phyloP scores from a whole-genome alignment of 1,140 invertebrate genomes.

The Euura lappo region DNA sequence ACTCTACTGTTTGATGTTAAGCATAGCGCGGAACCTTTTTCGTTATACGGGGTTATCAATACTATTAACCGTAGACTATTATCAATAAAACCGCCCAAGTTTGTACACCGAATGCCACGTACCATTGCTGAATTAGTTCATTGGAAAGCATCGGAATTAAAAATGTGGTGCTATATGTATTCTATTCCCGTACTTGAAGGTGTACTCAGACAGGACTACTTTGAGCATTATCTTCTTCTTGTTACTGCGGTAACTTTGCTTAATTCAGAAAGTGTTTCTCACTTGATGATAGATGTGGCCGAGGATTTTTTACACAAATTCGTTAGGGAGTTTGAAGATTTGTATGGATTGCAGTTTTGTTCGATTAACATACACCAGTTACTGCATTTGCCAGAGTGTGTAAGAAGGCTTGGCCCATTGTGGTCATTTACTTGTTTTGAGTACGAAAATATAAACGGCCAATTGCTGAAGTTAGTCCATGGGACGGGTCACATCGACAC shows the following conservation, averaged over 20 bases:
- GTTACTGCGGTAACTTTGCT: constrained; percentile 13
- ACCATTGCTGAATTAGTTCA: constrained; percentile 18
- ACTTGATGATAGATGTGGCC: constrained; percentile 18
- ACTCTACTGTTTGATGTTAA: constrained; percentile 25
- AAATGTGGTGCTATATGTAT: constrained; percentile 22
- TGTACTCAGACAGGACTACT: constrained; percentile 16
- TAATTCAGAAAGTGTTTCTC: constrained; percentile 14
- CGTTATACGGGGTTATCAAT: constrained; percentile 15
- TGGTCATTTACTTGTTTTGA: constrained; percentile 27
- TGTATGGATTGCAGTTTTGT: constrained; percentile 26
- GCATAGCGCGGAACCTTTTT: constrained; percentile 15
- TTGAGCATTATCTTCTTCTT: constrained; percentile 15
- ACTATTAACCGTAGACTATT: constrained; percentile 18
- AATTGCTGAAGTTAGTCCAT: constrained; percentile 15
- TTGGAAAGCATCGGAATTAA: constrained; percentile 27
- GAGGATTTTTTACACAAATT: constrained; percentile 13
- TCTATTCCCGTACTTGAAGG: constrained; percentile 18
- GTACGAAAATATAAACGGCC: constrained; percentile 25
- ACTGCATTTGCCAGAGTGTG: constrained; percentile 28
- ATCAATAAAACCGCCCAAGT: constrained; percentile 25
- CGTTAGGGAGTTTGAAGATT: constrained; percentile 24
- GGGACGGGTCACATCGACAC: constrained; percentile 11
- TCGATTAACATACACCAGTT: constrained; percentile 29
- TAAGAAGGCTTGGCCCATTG: constrained; percentile 30
- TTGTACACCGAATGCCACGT: constrained; percentile 19